These are phyloP conservation scores for Odobenus rosmarus DNA, from an alignment of 2,113 vertebrate genomes.

Conservation along the genomic window DNA sequence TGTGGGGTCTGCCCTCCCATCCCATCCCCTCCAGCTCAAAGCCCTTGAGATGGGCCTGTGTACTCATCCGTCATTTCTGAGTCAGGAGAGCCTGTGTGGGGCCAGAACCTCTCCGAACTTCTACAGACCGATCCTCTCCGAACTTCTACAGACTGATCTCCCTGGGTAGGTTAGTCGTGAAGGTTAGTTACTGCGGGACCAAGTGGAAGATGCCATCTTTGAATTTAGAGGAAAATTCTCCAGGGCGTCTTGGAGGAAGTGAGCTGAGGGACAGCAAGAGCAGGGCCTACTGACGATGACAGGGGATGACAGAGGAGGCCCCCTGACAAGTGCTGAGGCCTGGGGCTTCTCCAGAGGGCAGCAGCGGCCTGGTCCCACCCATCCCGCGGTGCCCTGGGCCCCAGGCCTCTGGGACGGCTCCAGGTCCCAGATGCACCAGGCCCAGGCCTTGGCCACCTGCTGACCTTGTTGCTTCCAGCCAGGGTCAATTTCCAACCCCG, in stretches of 20 bases:
- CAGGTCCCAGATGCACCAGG: not conserved
- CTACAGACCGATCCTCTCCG: not conserved
- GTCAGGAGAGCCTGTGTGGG: not conserved
- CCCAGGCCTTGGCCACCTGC: not conserved
- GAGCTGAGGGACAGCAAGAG: not conserved
- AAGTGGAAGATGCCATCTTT: not conserved
- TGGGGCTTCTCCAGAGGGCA: not conserved
- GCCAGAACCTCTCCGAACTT: not conserved
- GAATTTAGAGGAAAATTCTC: not conserved
- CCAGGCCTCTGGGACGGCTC: not conserved
- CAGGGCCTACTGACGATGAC: not conserved
- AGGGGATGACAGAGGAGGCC: not conserved
- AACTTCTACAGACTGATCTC: not conserved
- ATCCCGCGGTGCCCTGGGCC: rapidly evolving
- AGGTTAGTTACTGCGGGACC: not conserved
- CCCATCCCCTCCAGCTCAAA: rapidly evolving
- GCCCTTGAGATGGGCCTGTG: not conserved
- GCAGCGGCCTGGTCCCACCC: not conserved
- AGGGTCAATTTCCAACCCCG: not conserved
- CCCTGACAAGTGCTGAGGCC: rapidly evolving
- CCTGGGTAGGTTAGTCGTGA: not conserved
- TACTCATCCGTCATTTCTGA: not conserved
- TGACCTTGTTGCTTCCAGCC: not conserved
- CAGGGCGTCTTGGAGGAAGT: not conserved
- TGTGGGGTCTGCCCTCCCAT: not conserved